Base-by-base conservation (phyloP, 2,113 vertebrate genomes). In the Mugil cephalus region DNA sequence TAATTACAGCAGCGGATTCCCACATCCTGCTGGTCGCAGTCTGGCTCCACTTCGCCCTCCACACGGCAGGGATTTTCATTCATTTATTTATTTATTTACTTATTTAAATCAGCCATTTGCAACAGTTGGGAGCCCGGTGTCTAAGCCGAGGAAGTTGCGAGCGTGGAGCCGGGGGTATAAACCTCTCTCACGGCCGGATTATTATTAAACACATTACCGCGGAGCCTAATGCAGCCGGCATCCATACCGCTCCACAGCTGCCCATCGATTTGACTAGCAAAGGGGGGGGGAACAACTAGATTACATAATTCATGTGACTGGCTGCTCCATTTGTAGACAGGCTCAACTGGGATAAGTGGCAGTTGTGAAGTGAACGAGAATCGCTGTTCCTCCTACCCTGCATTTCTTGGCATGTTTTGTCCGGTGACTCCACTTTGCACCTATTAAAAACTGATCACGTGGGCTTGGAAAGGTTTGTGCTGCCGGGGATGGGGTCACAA, bases 301-400 rank as follows among this genome's bases (percentile, higher is more conserved):
- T 91, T 90, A 90, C 88, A 89, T 91, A 88, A 91, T 88, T 86
- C 77, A 88, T 86, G 85, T 48, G 70, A 69, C 46, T 42, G 71
- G 19, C 54, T 18, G 51, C 2, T 88, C 59, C 75, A 84, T 85
- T 87, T 80, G 76, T 13, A 55, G 59, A 18, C 17, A 19, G 4
- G 39, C 12, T 70, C 36, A 36, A 47, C 72, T 15, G 51, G 61
- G 73, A 39, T 15, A 14, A 60, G 24, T 1, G 8, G n/a, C 34
- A 1, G 21, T 1, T 4, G n/a, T 61, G 10, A 43, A 15, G 10
- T 38, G 7, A 51, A 39, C 19, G 38, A 52, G 35, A n/a, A 48
- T 19, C 65, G 43, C 6, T 14, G 58, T 46, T 17, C 3, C 14
- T 19, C 24, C n/a, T n/a, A n/a, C n/a, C n/a, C 18, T 50, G 30